Evolutionary conservation across 2,888 invertebrate genomes (phyloP).

Genomic region (Odontocerum albicorne): DNA sequence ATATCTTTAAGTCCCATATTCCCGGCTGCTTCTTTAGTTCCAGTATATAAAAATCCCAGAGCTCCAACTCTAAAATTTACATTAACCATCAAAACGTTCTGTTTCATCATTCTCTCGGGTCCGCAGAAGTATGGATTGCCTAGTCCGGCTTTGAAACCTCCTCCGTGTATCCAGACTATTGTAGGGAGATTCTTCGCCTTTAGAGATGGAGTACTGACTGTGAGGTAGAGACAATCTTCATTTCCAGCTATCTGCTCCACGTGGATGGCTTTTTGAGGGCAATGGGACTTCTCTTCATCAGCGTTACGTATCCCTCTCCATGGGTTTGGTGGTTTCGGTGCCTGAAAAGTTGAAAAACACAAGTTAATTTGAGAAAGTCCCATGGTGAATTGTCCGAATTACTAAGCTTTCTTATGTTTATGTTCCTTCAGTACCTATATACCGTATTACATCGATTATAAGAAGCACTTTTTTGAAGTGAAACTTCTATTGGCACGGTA

Average conservation of each 20-base stretch:
- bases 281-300: conserved; percentile 60
- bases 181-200: conserved; percentile 47
- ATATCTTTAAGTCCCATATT: conserved; percentile 52
- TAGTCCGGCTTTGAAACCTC: conserved; percentile 49
- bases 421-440: no score
- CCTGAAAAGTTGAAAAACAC: conserved; percentile 44
- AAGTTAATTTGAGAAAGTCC: background rate
- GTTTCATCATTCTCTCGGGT: conserved; percentile 48
- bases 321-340: conserved; percentile 58
- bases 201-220: conserved; percentile 65
- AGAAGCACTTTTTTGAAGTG: no score
- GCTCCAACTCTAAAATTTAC: conserved; percentile 49
- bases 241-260: conserved; percentile 44
- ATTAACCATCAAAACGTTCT: conserved; percentile 50
- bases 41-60: conserved; percentile 52
- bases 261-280: conserved; percentile 55
- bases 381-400: no score
- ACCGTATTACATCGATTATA: no score
- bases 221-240: conserved; percentile 71
- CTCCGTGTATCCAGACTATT: conserved; percentile 54
- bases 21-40: conserved; percentile 47
- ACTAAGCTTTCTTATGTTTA: no score
- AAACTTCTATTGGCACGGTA: no score
- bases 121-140: conserved; percentile 48
- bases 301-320: conserved; percentile 64